These are phyloP conservation scores for Melanotus villosus DNA, from an alignment of 2,888 invertebrate species.

Conservation along the genomic window DNA sequence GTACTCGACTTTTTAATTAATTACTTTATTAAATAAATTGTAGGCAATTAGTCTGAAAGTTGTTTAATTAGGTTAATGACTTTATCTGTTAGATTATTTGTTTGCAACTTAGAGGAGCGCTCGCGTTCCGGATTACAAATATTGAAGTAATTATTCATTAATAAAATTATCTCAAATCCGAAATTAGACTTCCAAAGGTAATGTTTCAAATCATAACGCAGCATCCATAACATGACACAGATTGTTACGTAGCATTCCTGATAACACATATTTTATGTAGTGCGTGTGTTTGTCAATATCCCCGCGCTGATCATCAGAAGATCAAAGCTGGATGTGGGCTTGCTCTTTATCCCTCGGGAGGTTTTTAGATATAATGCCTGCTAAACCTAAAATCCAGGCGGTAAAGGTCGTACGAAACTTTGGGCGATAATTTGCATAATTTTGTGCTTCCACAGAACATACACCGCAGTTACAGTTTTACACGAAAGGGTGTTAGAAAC, in stretches of 20 bases:
- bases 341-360: slow-evolving; percentile 25
- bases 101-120: slow-evolving; percentile 30
- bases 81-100: slow-evolving; percentile 39
- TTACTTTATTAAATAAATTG: slow-evolving; percentile 41
- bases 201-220: neutral
- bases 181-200: slow-evolving; percentile 11
- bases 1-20: slow-evolving; percentile 37
- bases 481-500: slow-evolving; percentile 35
- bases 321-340: slow-evolving; percentile 32
- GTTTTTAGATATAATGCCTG: slow-evolving; percentile 32
- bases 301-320: slow-evolving; percentile 15
- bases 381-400: slow-evolving; percentile 37
- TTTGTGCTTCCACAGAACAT: slow-evolving; percentile 30
- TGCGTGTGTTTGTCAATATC: slow-evolving; percentile 23
- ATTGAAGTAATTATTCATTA: slow-evolving; percentile 36
- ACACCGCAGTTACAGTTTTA: slow-evolving; percentile 37
- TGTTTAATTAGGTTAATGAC: slow-evolving; percentile 43
- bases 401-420: slow-evolving; percentile 39
- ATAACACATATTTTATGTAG: slow-evolving; percentile 8
- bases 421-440: slow-evolving; percentile 41
- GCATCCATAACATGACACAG: neutral
- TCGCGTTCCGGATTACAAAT: slow-evolving; percentile 33
- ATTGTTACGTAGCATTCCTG: neutral
- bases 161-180: slow-evolving; percentile 25
- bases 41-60: slow-evolving; percentile 34